These are phyloP conservation scores for Palythoa grandis DNA, from an alignment of 92 coral and sea anemone species.

Conservation along the genomic window DNA sequence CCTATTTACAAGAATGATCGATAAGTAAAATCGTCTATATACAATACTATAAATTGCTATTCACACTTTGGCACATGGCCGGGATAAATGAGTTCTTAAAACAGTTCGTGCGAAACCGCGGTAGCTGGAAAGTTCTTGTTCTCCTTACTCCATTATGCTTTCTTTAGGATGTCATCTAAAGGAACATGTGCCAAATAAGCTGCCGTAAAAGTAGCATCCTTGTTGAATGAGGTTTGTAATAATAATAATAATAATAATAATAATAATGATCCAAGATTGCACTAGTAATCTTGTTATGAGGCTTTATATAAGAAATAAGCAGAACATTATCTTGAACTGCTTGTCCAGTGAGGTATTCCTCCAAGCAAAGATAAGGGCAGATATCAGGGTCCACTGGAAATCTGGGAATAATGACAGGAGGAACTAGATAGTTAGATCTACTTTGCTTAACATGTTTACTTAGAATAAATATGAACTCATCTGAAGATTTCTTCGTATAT, in stretches of 20 bases:
- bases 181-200: constrained; percentile 65
- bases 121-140: too few species aligned
- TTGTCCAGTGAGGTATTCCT: too few species aligned
- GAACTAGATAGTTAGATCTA: constrained; percentile 60
- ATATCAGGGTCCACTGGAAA: constrained; percentile 56
- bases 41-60: too few species aligned
- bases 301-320: constrained; percentile 56
- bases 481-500: constrained; percentile 22
- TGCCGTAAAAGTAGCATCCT: constrained; percentile 72
- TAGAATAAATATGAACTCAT: constrained; percentile 56
- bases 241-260: constrained; percentile 9
- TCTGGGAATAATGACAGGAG: constrained; percentile 60
- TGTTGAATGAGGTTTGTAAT: constrained; percentile 69
- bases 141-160: constrained; percentile 79
- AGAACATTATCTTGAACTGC: constrained; percentile 46
- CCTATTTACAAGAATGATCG: too few species aligned
- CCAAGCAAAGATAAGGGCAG: constrained; percentile 58
- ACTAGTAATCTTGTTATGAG: constrained; percentile 36
- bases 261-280: constrained; percentile 39
- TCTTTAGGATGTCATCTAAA: constrained; percentile 72
- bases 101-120: too few species aligned
- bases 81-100: too few species aligned
- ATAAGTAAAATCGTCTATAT: too few species aligned
- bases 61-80: too few species aligned
- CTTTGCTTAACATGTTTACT: constrained; percentile 57